Conservation (phyloP, 2,113 vertebrate genomes). For the Acrocephalus arundinaceus region DNA sequence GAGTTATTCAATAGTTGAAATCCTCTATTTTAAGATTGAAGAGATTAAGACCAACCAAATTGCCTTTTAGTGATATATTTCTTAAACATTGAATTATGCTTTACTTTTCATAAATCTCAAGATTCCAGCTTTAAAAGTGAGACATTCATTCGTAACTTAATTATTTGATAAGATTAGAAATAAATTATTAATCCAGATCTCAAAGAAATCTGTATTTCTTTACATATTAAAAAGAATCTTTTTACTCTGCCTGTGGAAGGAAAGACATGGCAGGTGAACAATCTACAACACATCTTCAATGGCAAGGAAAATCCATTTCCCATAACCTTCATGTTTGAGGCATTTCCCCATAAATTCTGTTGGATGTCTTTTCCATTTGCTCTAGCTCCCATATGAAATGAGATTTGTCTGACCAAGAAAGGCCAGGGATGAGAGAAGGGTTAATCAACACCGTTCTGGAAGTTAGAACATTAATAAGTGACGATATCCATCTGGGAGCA, state of each 20-base stretch:
- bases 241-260: neutral
- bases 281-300: neutral
- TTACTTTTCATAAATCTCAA: conserved; percentile 61
- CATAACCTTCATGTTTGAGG: neutral
- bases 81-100: conserved; percentile 53
- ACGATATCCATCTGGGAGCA: accelerated
- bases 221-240: conserved; percentile 24
- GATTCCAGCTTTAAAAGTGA: conserved; percentile 54
- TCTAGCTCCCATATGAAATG: neutral
- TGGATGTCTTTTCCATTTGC: neutral
- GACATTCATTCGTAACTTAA: conserved; percentile 63
- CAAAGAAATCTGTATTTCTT: conserved; percentile 56
- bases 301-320: neutral
- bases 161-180: conserved; percentile 77
- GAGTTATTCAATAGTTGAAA: conserved; percentile 32
- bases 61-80: conserved; percentile 65
- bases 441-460: neutral
- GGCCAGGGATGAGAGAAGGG: neutral
- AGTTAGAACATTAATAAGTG: neutral
- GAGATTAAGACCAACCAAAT: conserved; percentile 49
- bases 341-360: neutral
- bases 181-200: conserved; percentile 68
- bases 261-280: neutral
- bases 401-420: neutral
- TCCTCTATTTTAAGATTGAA: conserved; percentile 54